Evolutionary conservation across 2,113 vertebrate genomes (phyloP).

Genomic region (Sphaerodactylus townsendi): DNA sequence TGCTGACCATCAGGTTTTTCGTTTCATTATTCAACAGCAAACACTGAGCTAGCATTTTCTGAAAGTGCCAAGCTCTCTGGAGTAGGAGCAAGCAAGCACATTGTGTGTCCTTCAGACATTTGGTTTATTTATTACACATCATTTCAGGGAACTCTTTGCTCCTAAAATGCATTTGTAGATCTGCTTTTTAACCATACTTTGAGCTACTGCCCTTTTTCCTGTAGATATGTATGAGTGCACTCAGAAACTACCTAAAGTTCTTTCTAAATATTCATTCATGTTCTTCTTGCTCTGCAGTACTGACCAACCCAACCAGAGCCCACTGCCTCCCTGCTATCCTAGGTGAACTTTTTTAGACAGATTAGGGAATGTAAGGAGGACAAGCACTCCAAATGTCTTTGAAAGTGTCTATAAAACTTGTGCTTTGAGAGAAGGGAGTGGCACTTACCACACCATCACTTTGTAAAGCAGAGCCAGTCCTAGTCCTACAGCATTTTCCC

Average conservation of each 20-base stretch:
- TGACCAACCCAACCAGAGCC: not conserved
- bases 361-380: not conserved
- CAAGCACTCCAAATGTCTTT: not conserved
- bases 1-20: slow-evolving; percentile 49
- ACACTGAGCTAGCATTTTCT: slow-evolving; percentile 44
- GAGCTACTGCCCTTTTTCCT: slow-evolving; percentile 46
- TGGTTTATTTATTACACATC: slow-evolving; percentile 40
- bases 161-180: slow-evolving; percentile 2
- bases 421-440: not conserved
- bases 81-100: slow-evolving; percentile 47
- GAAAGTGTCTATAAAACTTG: not conserved
- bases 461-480: not conserved
- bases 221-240: slow-evolving; percentile 15
- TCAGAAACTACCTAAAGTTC: not conserved
- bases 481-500: not conserved
- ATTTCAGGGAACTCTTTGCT: slow-evolving; percentile 35
- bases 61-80: slow-evolving; percentile 18
- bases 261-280: not conserved
- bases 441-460: not conserved
- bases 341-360: not conserved
- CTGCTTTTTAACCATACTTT: slow-evolving; percentile 21
- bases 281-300: not conserved
- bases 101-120: slow-evolving; percentile 35
- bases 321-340: not conserved
- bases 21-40: slow-evolving; percentile 63